Evolutionary conservation across 2,113 vertebrate species (phyloP).

Genomic region (Canis aureus): DNA sequence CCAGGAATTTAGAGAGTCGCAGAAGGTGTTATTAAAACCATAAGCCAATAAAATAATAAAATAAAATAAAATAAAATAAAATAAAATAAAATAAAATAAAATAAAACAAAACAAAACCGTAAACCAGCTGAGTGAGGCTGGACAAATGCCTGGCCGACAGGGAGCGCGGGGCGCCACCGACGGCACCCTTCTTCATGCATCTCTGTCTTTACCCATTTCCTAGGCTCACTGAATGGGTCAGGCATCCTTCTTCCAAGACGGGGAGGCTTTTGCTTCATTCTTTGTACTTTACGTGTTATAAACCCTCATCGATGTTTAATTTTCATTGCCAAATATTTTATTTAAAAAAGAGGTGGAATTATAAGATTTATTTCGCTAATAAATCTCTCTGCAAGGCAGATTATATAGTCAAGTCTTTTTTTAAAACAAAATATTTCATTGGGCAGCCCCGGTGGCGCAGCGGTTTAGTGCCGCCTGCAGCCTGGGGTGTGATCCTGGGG

Average conservation of each 20-base stretch:
- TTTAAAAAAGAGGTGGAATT: neutral
- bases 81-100: too few species aligned
- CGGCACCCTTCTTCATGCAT: neutral
- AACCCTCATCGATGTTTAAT: neutral
- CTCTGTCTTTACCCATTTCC: neutral
- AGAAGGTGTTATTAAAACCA: neutral
- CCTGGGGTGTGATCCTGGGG: too few species aligned
- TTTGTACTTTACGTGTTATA: neutral
- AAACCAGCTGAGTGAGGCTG: slow-evolving; percentile 7
- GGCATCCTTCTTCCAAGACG: neutral
- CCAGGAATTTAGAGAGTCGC: neutral
- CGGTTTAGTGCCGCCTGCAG: too few species aligned
- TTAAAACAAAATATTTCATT: too few species aligned
- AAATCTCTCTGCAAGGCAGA: neutral
- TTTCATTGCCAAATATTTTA: slow-evolving; percentile 18
- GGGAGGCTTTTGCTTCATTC: neutral
- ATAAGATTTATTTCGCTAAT: neutral
- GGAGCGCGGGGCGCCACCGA: neutral
- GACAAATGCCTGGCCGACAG: neutral
- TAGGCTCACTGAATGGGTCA: neutral
- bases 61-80: too few species aligned
- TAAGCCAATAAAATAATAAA: too few species aligned
- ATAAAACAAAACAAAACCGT: too few species aligned
- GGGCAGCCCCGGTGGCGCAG: too few species aligned
- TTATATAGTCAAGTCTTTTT: neutral